Evolutionary conservation across 2,113 vertebrate species (phyloP).

Genomic region (Crypturellus undulatus): DNA sequence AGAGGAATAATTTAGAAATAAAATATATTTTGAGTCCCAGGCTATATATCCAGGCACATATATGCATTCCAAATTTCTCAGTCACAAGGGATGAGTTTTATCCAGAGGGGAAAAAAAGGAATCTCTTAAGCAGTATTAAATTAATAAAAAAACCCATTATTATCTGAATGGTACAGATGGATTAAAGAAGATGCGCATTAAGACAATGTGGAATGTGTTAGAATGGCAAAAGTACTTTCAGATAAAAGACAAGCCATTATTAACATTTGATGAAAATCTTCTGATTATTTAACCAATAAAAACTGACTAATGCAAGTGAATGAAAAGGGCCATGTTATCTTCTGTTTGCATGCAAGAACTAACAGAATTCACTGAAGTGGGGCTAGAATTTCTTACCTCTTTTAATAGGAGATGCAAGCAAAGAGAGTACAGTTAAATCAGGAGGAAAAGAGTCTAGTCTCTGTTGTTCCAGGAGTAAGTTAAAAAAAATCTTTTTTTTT

Average conservation of each 20-base stretch:
- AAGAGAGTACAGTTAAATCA: neutral
- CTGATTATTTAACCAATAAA: neutral
- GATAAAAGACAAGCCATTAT: neutral
- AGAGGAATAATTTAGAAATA: neutral
- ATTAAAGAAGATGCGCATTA: rapidly evolving
- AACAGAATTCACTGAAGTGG: neutral
- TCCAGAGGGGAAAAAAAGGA: neutral
- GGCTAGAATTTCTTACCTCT: neutral
- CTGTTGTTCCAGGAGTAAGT: neutral
- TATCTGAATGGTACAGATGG: neutral
- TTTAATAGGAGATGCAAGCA: neutral
- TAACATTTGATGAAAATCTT: neutral
- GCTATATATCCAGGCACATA: neutral
- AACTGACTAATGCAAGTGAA: neutral
- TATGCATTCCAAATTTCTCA: neutral
- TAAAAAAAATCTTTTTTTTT: neutral
- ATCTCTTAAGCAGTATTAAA: neutral
- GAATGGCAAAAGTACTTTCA: neutral
- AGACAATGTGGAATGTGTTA: neutral
- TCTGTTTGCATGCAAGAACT: neutral
- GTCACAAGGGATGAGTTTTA: neutral
- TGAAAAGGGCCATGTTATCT: neutral
- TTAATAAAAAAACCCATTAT: neutral
- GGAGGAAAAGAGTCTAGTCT: neutral
- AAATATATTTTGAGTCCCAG: neutral